A percentile compares a stretch with the other conserved stretches of the same genome.
These are phyloP conservation scores for Drosophila kurseongensis DNA, from an alignment of 1,140 invertebrate genomes.

Conservation along the genomic window DNA sequence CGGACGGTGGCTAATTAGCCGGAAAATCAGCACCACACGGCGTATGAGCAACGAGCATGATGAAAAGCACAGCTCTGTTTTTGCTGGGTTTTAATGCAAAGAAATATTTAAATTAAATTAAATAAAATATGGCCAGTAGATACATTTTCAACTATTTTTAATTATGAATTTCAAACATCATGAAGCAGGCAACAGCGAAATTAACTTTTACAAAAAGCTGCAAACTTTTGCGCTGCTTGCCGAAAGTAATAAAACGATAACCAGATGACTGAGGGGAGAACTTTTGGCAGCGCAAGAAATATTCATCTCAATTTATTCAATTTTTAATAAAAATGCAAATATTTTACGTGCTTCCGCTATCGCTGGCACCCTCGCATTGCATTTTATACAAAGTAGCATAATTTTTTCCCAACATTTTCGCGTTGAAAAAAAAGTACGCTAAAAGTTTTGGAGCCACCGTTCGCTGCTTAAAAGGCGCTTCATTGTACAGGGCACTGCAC, in stretches of 20 bases:
- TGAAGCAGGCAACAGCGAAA: slow-evolving; percentile 46
- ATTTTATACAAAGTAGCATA: slow-evolving; percentile 19
- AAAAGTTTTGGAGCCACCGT: slow-evolving; percentile 42
- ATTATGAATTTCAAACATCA: slow-evolving; percentile 71
- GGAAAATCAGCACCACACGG: slow-evolving; percentile 52
- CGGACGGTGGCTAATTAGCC: slow-evolving; percentile 57
- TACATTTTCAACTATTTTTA: slow-evolving; percentile 73
- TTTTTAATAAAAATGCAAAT: slow-evolving; percentile 80
- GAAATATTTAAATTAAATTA: slow-evolving; percentile 36
- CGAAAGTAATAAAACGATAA: slow-evolving; percentile 65
- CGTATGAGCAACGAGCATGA: slow-evolving; percentile 50
- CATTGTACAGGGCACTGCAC: slow-evolving; percentile 50
- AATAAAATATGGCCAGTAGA: slow-evolving; percentile 17
- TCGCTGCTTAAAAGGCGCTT: slow-evolving; percentile 61
- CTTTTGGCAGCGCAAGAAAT: slow-evolving; percentile 31
- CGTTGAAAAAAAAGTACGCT: slow-evolving; percentile 23
- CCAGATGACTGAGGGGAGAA: slow-evolving; percentile 23
- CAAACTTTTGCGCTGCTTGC: slow-evolving; percentile 50
- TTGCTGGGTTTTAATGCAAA: not conserved
- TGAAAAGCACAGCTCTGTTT: slow-evolving; percentile 15
- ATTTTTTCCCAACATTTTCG: slow-evolving; percentile 13
- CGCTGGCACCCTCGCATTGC: slow-evolving; percentile 16
- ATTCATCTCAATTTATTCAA: slow-evolving; percentile 65
- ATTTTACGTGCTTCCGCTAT: slow-evolving; percentile 45
- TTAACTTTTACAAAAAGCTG: slow-evolving; percentile 69